phyloP scores from a whole-genome alignment of 2,888 invertebrate species.

The Heliconius charithonia region DNA sequence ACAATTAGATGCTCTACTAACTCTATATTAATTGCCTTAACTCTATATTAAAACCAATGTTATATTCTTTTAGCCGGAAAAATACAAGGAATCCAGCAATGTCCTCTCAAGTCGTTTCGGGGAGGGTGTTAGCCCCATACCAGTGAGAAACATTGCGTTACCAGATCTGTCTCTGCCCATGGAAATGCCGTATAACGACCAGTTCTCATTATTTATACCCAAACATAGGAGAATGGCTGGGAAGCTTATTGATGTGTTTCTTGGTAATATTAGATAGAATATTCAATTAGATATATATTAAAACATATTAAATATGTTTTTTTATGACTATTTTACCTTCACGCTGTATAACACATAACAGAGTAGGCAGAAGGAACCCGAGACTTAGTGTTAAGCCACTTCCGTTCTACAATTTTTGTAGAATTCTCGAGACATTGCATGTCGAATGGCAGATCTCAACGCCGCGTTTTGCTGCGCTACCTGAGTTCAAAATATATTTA shows the following conservation, averaged over 20 bases:
- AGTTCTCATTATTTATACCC: slow-evolving; percentile 89
- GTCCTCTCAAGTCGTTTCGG: slow-evolving; percentile 84
- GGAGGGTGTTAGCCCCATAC: slow-evolving; percentile 77
- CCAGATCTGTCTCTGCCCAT: slow-evolving; percentile 86
- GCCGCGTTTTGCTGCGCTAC: not conserved
- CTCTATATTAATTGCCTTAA: not conserved
- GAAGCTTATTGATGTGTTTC: slow-evolving; percentile 87
- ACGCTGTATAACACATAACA: too few relatives aligned
- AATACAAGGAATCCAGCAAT: slow-evolving; percentile 62
- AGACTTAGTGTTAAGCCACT: too few relatives aligned
- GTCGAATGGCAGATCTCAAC: not conserved
- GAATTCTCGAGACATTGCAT: not conserved
- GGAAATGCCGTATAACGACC: slow-evolving; percentile 85
- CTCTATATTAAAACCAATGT: not conserved
- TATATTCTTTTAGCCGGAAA: slow-evolving; percentile 64
- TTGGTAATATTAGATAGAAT: slow-evolving; percentile 72
- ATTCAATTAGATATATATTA: not conserved
- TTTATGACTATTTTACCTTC: too few relatives aligned
- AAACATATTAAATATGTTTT: too few relatives aligned
- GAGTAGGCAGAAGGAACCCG: too few relatives aligned
- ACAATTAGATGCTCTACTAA: too few relatives aligned
- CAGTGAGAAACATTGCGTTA: slow-evolving; percentile 84
- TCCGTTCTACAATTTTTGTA: too few relatives aligned
- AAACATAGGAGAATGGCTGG: slow-evolving; percentile 86
- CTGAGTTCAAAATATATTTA: not conserved